These are phyloP conservation scores for Equus quagga DNA, from an alignment of 2,113 vertebrate genomes.

Conservation along the genomic window DNA sequence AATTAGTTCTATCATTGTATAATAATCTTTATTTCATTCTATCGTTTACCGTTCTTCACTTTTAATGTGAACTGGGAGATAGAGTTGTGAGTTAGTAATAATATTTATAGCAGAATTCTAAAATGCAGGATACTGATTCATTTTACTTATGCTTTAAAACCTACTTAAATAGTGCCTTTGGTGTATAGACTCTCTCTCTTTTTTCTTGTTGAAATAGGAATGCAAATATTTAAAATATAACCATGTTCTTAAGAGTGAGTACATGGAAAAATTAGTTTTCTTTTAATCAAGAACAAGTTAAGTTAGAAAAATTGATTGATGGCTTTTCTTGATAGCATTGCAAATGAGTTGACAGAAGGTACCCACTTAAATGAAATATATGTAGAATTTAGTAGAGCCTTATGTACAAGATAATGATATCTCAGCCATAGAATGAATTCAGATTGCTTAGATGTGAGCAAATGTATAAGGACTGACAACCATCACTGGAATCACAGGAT, in stretches of 20 bases:
- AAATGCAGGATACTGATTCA: neutral
- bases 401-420: constrained; percentile 42
- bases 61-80: neutral
- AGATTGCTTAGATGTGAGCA: constrained; percentile 27
- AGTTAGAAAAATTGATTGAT: constrained; percentile 25
- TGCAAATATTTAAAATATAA: neutral
- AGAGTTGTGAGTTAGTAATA: neutral
- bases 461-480: neutral
- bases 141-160: neutral
- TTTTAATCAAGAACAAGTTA: constrained; percentile 50
- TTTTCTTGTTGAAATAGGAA: neutral
- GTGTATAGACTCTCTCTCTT: neutral
- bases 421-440: constrained; percentile 43
- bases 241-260: neutral
- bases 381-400: constrained; percentile 47
- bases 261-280: neutral
- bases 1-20: neutral
- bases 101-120: neutral
- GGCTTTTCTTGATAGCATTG: constrained; percentile 44
- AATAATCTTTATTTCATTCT: neutral
- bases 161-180: neutral
- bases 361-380: constrained; percentile 39
- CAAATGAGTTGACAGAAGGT: constrained; percentile 49
- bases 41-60: neutral
- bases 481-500: constrained; percentile 11